Base-by-base conservation (phyloP, 2,113 vertebrate species). In the Vulpes ferrilata region DNA sequence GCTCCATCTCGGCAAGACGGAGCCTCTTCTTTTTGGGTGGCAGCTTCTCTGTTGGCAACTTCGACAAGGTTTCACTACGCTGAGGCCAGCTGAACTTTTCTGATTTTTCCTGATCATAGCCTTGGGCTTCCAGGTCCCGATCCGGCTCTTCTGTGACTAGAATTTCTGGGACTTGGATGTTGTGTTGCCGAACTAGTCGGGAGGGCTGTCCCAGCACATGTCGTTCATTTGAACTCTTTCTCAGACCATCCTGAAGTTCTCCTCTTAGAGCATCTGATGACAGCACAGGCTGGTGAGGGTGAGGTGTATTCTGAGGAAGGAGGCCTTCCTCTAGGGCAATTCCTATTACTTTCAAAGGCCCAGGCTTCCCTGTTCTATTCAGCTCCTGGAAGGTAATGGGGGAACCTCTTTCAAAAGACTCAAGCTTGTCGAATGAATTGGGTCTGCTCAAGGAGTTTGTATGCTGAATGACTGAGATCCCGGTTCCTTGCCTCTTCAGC, bases 11-110 rank as follows among this genome's bases (percentile, higher is more conserved):
- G 27, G 99, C 99, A 74, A 99, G 98, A 35, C 99, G 99, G 76
- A 99, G 99, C 83, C 99, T 99, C 81, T 99, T 99, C 99, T 99
- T 99, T 98, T 99, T 99, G 0, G 99, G 99, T 1, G 99, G 99
- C 80, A 99, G 99, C 92, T 99, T 99, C 98, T 99, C 99, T 1
- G 99, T 99, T 0, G 99, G 99, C 90, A 99, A 82, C 98, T 99
- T 99, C 3, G 99, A 99, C 95, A 99, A 97, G 0, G 99, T 99
- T 97, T 99, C 99, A 8, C 99, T 99, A 78, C 99, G 99, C 93
- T 99, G 99, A 65, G 99, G 99, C 99, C 99, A 99, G 57, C 97
- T 99, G 98, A 99, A 99, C 87, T 98, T 99, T 97, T 99, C 99
- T 20, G 98, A 90, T 92, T 99, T 99, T 85, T 99, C 99, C 22